Percentiles rank a stretch among this genome's conserved stretches.
These are phyloP conservation scores for Dendrocopos noguchii DNA, from an alignment of 2,113 vertebrate species.

Conservation along the genomic window DNA sequence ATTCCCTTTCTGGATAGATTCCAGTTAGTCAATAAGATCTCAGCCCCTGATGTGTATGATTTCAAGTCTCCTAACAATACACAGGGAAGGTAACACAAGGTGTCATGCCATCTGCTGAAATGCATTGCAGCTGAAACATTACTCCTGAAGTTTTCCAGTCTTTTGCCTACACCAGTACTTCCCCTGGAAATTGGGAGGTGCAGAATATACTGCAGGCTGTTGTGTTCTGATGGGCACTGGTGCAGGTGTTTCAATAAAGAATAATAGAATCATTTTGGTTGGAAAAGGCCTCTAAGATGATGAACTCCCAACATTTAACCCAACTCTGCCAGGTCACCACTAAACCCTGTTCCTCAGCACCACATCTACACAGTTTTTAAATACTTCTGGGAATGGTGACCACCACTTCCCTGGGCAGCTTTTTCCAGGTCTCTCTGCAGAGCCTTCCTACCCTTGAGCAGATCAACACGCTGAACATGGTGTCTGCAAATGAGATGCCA, in stretches of 20 bases:
- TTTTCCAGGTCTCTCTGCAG: too few species aligned
- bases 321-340: too few species aligned
- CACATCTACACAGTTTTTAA: too few species aligned
- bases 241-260: background rate
- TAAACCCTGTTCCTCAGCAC: too few species aligned
- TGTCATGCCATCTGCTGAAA: background rate
- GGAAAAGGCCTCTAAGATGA: too few species aligned
- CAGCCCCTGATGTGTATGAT: background rate
- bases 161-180: too few species aligned
- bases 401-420: too few species aligned
- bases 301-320: too few species aligned
- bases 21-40: background rate
- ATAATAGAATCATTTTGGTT: too few species aligned
- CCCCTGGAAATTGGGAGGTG: background rate
- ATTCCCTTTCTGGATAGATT: constrained; percentile 28
- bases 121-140: background rate
- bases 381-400: too few species aligned
- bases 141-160: background rate
- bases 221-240: background rate
- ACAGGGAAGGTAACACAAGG: background rate
- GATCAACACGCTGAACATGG: too few species aligned
- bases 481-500: background rate
- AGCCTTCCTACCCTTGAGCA: too few species aligned
- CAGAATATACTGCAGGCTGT: accelerated
- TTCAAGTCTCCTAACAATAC: accelerated